Percentiles rank a stretch among this genome's conserved stretches.
These are phyloP conservation scores for Sardina pilchardus DNA, from an alignment of 2,113 vertebrate species.

Conservation along the genomic window DNA sequence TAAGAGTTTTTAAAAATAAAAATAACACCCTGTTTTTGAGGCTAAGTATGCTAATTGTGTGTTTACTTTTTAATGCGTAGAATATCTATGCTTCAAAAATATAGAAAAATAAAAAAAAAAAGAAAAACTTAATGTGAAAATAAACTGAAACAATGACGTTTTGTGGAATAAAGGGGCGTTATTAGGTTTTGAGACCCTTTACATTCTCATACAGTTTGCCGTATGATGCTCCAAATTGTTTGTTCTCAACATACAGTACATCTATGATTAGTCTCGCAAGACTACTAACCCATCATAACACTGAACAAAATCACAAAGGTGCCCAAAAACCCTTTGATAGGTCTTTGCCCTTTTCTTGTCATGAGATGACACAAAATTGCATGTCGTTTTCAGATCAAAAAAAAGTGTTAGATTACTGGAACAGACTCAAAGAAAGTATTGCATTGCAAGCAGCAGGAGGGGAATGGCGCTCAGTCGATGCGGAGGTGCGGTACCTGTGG, in stretches of 20 bases:
- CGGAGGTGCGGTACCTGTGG: conserved; percentile 5
- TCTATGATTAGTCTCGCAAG: background rate
- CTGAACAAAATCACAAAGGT: background rate
- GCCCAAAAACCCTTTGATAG: background rate
- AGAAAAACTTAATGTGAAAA: background rate
- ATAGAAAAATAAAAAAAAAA: background rate
- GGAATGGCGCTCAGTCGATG: background rate
- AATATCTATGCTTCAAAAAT: background rate
- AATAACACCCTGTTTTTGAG: conserved; percentile 8
- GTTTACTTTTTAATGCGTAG: background rate
- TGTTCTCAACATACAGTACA: background rate
- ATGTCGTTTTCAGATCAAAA: background rate
- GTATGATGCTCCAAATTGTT: background rate
- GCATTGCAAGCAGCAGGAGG: background rate
- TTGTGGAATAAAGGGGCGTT: background rate
- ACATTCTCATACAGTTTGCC: background rate
- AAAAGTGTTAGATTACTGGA: conserved; percentile 5
- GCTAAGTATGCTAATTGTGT: conserved; percentile 3
- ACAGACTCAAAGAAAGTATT: conserved; percentile 1
- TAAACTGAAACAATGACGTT: background rate
- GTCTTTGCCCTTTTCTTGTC: background rate
- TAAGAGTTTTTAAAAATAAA: conserved; percentile 8
- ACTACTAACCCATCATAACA: background rate
- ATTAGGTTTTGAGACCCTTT: background rate
- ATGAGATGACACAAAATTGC: background rate